Base-by-base conservation (phyloP, 2,797 vertebrate species). In the Picus viridis region DNA sequence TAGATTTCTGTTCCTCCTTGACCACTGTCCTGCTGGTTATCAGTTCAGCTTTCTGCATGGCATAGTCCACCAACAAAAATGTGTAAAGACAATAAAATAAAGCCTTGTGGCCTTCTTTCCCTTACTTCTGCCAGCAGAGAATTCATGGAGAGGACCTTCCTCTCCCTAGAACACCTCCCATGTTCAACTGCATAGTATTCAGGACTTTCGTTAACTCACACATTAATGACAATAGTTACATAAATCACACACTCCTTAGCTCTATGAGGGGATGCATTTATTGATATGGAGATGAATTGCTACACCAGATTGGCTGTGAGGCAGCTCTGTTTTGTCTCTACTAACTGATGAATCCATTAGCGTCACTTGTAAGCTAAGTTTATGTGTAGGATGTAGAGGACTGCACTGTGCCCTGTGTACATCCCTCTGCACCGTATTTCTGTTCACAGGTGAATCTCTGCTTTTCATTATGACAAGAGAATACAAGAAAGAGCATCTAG, bases 401-500 rank as follows among this genome's bases (percentile, higher is more conserved):
- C 4, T 45, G 39, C 47, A 79, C 36, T 10, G 69, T 68, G 36
- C 41, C 64, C 61, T 65, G 26, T 27, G 47, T 68, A 54, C 77
- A 49, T 67, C 24, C n/a, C 4, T 1, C 45, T 59, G 20, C 27
- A 75, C 61, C 72, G 24, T 43, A 64, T 89, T 85, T 83, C 81
- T 63, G 63, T 59, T 54, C 47, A 45, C 62, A 81, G 61, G 63
- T 71, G 65, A 84, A 88, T 64, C 36, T 84, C 36, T 10, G 4
- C 32, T 70, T 24, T 70, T 84, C 5, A 6, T 76, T 88, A n/a
- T 86, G 45, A 81, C 45, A 78, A 64, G 15, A 83, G 16, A 81
- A 77, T 56, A 62, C 12, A 95, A 92, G 51, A 90, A 90, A 90
- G 56, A 91, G 17, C 34, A 81, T 76, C 64, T 57, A 68, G 9